Evolutionary conservation across 1,140 invertebrate genomes (phyloP).

Genomic region (Stegodyphus mimosarum): DNA sequence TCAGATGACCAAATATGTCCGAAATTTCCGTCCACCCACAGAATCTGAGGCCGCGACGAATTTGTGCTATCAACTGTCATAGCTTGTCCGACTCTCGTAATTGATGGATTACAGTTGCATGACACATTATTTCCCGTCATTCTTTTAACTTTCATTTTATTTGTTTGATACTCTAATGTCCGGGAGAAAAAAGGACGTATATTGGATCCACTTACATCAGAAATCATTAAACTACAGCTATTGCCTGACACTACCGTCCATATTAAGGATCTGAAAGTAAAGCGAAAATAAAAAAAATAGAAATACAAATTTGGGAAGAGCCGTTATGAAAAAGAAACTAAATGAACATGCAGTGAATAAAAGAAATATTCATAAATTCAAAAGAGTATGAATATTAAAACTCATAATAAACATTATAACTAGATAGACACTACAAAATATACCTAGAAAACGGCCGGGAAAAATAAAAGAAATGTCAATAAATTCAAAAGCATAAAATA

Average conservation of each 20-base stretch:
- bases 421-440: too few species aligned
- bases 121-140: conserved; percentile 21
- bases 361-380: too few species aligned
- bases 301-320: too few species aligned
- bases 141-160: conserved; percentile 16
- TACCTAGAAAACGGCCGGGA: too few species aligned
- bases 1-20: conserved; percentile 76
- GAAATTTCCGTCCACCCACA: conserved; percentile 75
- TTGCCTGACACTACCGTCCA: conserved; percentile 77
- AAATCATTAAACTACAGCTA: conserved; percentile 75
- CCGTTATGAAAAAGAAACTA: too few species aligned
- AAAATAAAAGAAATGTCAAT: too few species aligned
- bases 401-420: too few species aligned
- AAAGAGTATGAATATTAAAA: too few species aligned
- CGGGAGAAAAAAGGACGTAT: conserved; percentile 73
- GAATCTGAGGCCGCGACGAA: conserved; percentile 72
- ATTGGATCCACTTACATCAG: conserved; percentile 72
- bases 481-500: too few species aligned
- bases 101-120: conserved; percentile 73
- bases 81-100: conserved; percentile 72
- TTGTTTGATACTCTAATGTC: background rate
- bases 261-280: conserved; percentile 75
- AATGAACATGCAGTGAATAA: too few species aligned
- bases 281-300: background rate
- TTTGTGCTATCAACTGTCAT: conserved; percentile 78